Evolutionary conservation across 1,140 invertebrate species (phyloP).

Genomic region (Drosophila virilis): DNA sequence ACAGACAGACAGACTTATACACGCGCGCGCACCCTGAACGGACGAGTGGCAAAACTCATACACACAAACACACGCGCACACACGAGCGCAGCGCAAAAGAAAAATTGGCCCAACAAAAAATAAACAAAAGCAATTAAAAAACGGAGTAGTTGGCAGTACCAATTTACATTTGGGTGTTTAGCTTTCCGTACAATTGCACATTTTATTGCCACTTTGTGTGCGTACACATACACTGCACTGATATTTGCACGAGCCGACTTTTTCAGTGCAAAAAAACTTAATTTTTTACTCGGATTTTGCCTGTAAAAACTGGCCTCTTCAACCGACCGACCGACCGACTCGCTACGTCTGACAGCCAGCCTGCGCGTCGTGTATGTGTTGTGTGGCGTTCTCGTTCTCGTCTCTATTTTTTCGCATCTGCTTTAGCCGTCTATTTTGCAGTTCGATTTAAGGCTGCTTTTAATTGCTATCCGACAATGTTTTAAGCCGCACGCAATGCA

Average conservation of each 20-base stretch:
- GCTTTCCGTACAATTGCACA: constrained; percentile 53
- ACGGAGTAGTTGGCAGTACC: constrained; percentile 66
- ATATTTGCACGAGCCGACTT: constrained; percentile 27
- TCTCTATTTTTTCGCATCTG: constrained; percentile 76
- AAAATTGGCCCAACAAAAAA: constrained; percentile 80
- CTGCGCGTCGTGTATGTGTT: constrained; percentile 73
- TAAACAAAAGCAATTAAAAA: constrained; percentile 83
- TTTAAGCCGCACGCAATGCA: neutral
- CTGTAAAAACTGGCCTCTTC: constrained; percentile 76
- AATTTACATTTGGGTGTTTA: constrained; percentile 55
- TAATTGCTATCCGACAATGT: neutral
- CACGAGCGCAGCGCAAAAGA: constrained; percentile 72
- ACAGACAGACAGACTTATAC: constrained; percentile 49
- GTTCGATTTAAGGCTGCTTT: constrained; percentile 25
- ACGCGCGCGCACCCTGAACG: constrained; percentile 70
- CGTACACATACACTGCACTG: constrained; percentile 29
- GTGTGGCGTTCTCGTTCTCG: constrained; percentile 74
- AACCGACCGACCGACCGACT: constrained; percentile 66
- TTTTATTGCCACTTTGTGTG: constrained; percentile 51
- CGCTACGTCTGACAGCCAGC: constrained; percentile 69
- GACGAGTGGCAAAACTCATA: constrained; percentile 67
- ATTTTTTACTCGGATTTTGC: constrained; percentile 68
- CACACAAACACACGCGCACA: constrained; percentile 43
- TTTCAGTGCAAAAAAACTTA: constrained; percentile 58
- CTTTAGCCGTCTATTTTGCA: constrained; percentile 56